These are phyloP conservation scores for Anguilla anguilla DNA, from an alignment of 2,797 vertebrate species.

Conservation along the genomic window DNA sequence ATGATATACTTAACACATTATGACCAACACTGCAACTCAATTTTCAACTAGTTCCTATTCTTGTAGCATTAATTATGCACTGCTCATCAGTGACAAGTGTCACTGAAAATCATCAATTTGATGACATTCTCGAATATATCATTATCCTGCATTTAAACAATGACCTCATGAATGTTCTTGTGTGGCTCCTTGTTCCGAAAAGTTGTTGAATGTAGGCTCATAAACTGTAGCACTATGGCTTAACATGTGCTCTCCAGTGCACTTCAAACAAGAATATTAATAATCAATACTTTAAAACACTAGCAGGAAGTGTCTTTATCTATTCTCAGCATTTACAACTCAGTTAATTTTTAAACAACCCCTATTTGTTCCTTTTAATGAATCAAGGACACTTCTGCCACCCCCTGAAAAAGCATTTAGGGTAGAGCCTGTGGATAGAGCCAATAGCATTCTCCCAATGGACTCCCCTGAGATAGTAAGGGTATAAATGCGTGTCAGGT, in stretches of 20 bases:
- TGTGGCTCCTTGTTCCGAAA: slow-evolving; percentile 40
- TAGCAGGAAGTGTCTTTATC: slow-evolving; percentile 65
- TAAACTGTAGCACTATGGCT: slow-evolving; percentile 58
- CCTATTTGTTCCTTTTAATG: slow-evolving; percentile 69
- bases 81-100: neutral
- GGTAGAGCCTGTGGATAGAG: slow-evolving; percentile 63
- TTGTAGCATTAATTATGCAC: neutral
- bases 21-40: neutral
- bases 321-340: slow-evolving; percentile 69
- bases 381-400: slow-evolving; percentile 72
- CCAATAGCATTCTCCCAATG: slow-evolving; percentile 64
- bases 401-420: slow-evolving; percentile 61
- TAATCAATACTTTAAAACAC: slow-evolving; percentile 65
- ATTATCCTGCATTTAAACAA: slow-evolving; percentile 6
- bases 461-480: slow-evolving; percentile 49
- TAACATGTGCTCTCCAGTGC: slow-evolving; percentile 59
- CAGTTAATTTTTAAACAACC: slow-evolving; percentile 79
- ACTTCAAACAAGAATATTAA: slow-evolving; percentile 70
- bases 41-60: neutral
- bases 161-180: slow-evolving; percentile 48
- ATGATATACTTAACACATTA: neutral
- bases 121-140: neutral
- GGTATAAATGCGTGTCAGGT: slow-evolving; percentile 66
- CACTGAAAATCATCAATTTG: neutral
- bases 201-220: slow-evolving; percentile 48